Conservation (phyloP, 2,888 invertebrate genomes). For the Podotricha telesiphe region DNA sequence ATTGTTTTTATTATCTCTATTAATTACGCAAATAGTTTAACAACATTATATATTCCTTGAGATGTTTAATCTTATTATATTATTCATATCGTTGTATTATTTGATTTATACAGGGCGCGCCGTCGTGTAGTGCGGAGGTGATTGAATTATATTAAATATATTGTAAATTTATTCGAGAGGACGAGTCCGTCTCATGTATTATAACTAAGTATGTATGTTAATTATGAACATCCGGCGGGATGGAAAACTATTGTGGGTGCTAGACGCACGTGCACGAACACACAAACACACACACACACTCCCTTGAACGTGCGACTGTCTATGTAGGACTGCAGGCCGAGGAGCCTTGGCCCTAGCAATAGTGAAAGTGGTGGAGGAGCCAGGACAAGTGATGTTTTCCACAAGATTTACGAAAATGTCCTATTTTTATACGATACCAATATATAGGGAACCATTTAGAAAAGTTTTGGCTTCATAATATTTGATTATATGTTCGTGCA, state of each 20-base stretch:
- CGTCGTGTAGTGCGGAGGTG: background rate
- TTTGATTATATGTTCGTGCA: no score
- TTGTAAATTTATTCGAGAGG: slow-evolving; percentile 35
- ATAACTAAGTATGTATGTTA: slow-evolving; percentile 31
- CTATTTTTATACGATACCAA: background rate
- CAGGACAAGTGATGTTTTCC: background rate
- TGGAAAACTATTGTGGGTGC: slow-evolving; percentile 64
- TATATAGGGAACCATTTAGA: background rate
- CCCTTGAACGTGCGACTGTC: background rate
- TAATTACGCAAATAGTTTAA: background rate
- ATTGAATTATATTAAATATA: slow-evolving; percentile 29
- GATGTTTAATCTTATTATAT: background rate
- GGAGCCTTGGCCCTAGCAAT: no score
- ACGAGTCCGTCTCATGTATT: slow-evolving; percentile 7
- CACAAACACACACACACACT: background rate
- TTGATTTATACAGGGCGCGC: slow-evolving; percentile 17
- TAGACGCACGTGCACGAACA: slow-evolving; percentile 49
- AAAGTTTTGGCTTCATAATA: background rate
- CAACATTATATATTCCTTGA: background rate
- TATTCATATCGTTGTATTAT: slow-evolving; percentile 9
- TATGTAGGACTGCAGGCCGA: no score
- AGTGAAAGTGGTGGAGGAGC: background rate
- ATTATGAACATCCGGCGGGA: slow-evolving; percentile 52
- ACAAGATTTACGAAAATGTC: background rate
- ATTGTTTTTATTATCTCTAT: background rate